Evolutionary conservation across 1,140 invertebrate species (phyloP).

Genomic region (Melitaea cinxia): DNA sequence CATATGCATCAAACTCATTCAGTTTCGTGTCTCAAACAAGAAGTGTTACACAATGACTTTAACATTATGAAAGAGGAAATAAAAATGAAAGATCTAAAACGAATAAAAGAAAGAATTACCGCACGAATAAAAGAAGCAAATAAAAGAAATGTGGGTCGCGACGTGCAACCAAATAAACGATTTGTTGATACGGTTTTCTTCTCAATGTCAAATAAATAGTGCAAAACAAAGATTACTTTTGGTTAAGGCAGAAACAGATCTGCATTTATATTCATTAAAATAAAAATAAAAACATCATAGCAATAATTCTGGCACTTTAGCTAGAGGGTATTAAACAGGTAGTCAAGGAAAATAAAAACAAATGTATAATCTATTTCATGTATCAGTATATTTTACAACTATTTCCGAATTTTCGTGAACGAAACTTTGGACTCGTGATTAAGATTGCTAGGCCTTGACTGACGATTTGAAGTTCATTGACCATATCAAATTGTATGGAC

Average conservation of each 20-base stretch:
- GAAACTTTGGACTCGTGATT: not conserved
- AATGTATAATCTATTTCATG: no score
- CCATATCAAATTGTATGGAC: constrained; percentile 5
- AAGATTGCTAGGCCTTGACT: not conserved
- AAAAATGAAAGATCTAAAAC: constrained; percentile 11
- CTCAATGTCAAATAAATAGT: constrained; percentile 44
- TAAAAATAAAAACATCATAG: no score
- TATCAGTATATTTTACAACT: no score
- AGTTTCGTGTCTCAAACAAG: constrained; percentile 21
- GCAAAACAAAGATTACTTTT: constrained; percentile 28
- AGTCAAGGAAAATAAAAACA: no score
- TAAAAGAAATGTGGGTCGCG: constrained; percentile 30
- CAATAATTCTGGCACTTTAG: no score
- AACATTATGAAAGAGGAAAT: constrained; percentile 15
- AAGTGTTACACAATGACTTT: constrained; percentile 10
- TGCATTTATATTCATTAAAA: not conserved
- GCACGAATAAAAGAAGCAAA: constrained; percentile 26
- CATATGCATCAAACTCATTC: not conserved
- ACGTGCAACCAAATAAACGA: constrained; percentile 27
- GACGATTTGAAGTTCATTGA: constrained; percentile 14
- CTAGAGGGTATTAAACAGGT: no score
- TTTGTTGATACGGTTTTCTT: constrained; percentile 21
- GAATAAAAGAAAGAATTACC: constrained; percentile 33
- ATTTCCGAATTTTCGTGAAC: not conserved
- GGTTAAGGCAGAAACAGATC: constrained; percentile 19